These are phyloP conservation scores for Chymomyza procnemis DNA, from an alignment of 2,888 invertebrate species.

Conservation along the genomic window DNA sequence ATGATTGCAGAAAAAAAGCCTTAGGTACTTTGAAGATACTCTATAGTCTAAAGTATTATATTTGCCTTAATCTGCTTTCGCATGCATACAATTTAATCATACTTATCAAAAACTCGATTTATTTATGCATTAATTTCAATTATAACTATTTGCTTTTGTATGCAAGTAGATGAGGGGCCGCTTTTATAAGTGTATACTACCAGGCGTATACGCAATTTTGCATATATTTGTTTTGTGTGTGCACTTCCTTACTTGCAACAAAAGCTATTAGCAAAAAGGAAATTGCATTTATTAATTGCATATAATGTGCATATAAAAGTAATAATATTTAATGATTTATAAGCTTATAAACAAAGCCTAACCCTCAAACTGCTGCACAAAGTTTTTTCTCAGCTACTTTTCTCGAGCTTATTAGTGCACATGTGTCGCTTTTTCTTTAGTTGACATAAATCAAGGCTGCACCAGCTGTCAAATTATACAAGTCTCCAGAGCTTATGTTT, in stretches of 20 bases:
- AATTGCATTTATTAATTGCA: slow-evolving; percentile 63
- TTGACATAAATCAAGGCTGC: neutral
- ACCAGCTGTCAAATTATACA: neutral
- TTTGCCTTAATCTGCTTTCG: too few species aligned
- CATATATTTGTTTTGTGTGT: neutral
- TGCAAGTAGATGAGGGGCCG: neutral
- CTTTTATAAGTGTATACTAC: neutral
- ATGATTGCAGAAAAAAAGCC: too few species aligned
- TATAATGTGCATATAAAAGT: slow-evolving; percentile 41
- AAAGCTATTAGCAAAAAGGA: slow-evolving; percentile 25
- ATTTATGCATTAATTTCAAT: slow-evolving; percentile 28
- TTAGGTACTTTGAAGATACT: too few species aligned
- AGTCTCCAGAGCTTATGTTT: neutral
- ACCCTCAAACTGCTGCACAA: neutral
- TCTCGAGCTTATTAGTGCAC: neutral
- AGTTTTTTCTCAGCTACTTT: neutral
- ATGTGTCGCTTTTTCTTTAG: neutral
- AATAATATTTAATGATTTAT: slow-evolving; percentile 56
- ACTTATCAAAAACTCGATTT: neutral
- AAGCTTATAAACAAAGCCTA: neutral
- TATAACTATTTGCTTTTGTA: neutral
- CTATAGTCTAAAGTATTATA: too few species aligned
- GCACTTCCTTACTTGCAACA: neutral
- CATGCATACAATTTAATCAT: too few species aligned
- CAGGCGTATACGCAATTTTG: neutral